Percentiles rank a stretch among this genome's conserved stretches.
phyloP scores from a whole-genome alignment of 2,797 vertebrate species.

The Phataginus tetradactyla region DNA sequence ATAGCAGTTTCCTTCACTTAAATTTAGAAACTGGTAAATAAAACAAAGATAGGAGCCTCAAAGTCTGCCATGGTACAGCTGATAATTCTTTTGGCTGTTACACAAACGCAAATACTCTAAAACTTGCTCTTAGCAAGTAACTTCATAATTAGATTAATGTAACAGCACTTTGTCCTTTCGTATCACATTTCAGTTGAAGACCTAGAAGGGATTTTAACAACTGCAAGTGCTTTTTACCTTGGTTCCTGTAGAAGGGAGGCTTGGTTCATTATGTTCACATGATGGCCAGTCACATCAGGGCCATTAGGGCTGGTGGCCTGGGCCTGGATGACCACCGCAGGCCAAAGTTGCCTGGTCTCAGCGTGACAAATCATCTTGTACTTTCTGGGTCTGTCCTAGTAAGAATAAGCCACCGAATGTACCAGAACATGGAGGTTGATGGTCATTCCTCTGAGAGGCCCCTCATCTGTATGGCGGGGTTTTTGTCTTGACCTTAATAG shows the following conservation, averaged over 20 bases:
- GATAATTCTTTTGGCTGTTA: slow-evolving; percentile 64
- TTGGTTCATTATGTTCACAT: background rate
- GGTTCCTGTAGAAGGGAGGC: slow-evolving; percentile 44
- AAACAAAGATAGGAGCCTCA: slow-evolving; percentile 64
- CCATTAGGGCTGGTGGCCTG: background rate
- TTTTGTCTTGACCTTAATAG: background rate
- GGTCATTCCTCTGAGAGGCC: background rate
- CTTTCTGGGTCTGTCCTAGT: background rate
- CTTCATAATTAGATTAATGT: slow-evolving; percentile 66
- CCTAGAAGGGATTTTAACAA: slow-evolving; percentile 68
- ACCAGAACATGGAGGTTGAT: background rate
- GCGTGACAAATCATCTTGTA: background rate
- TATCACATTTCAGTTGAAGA: slow-evolving; percentile 65
- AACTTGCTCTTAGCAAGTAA: slow-evolving; percentile 69
- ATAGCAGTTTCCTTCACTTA: slow-evolving; percentile 38
- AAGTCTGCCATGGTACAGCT: slow-evolving; percentile 52
- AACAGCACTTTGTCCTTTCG: slow-evolving; percentile 62
- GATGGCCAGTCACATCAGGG: background rate
- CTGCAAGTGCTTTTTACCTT: slow-evolving; percentile 35
- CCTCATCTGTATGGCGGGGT: background rate
- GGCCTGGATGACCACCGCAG: background rate
- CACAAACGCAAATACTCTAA: slow-evolving; percentile 62
- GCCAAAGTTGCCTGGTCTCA: background rate
- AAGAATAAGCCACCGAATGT: background rate
- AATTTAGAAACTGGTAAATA: slow-evolving; percentile 68